Evolutionary conservation across 2,797 vertebrate species (phyloP).

Genomic region (Anabacerthia variegaticeps): DNA sequence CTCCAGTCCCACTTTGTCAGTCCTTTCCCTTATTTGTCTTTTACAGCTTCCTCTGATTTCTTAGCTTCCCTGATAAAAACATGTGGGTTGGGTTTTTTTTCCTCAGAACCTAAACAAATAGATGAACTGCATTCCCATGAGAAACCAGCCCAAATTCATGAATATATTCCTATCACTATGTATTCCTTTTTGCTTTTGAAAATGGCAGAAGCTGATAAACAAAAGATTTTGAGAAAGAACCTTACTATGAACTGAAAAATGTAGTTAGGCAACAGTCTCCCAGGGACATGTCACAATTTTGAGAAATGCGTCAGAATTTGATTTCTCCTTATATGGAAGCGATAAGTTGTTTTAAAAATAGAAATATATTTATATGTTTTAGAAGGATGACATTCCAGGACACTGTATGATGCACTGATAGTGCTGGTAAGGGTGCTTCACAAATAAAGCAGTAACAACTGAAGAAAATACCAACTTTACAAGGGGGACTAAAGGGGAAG

Average conservation of each 20-base stretch:
- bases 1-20: neutral
- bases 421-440: neutral
- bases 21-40: neutral
- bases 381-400: neutral
- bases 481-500: neutral
- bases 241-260: neutral
- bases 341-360: constrained; percentile 6
- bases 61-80: neutral
- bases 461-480: neutral
- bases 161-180: neutral
- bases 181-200: neutral
- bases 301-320: neutral
- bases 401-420: neutral
- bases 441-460: neutral
- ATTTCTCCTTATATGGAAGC: neutral
- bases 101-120: neutral
- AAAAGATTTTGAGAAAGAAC: neutral
- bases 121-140: neutral
- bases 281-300: neutral
- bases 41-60: neutral
- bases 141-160: neutral
- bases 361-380: neutral
- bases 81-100: neutral
- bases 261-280: neutral
- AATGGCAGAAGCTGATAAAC: neutral